Base-by-base conservation (phyloP, 2,113 vertebrate genomes). In the Passer montanus region DNA sequence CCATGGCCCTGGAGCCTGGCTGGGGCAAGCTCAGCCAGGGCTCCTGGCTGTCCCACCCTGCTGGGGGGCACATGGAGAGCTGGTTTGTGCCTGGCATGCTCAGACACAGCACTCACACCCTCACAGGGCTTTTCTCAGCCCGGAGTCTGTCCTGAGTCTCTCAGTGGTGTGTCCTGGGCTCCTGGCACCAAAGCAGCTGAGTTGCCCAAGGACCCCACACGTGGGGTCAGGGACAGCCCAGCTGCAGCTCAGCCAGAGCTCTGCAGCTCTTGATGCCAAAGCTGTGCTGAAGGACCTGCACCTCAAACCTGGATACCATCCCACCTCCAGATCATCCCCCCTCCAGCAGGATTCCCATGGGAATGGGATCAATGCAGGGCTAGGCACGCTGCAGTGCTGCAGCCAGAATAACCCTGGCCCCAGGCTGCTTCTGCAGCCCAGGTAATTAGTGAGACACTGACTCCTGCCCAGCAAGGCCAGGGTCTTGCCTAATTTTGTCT, bases 361-460 rank as follows among this genome's bases (percentile, higher is more conserved):
- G 30, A 64, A 41, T 1, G 1, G 24, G 49, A 30, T 21, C 58
- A 13, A 0, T 2, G 3, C n/a, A 3, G 4, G 33, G 58, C 62
- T 39, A 46, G 33, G 33, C 15, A 80, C n/a, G 12, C 20, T 46
- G 15, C 11, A 8, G 19, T 64, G 46, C 73, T 60, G 28, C 58
- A 33, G 35, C 30, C 69, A 56, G 27, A 37, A 33, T 8, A n/a
- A 18, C 33, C 43, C 31, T 0, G 3, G 10, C 44, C 39, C 62
- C 44, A 28, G 67, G 11, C 66, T 59, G 24, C 30, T 7, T 0
- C 73, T 75, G 23, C 3, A 46, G 73, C 47, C 55, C 56, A 9
- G 31, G 60, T 10, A 69, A 69, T 63, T 13, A 70, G 52, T 37
- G 94, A 52, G 52, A 12, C 22, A 44, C 26, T 16, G 44, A 44